A percentile compares a stretch with the other conserved stretches of the same genome.
These are phyloP conservation scores for Lymantria monacha DNA, from an alignment of 2,888 invertebrate genomes.

Conservation along the genomic window DNA sequence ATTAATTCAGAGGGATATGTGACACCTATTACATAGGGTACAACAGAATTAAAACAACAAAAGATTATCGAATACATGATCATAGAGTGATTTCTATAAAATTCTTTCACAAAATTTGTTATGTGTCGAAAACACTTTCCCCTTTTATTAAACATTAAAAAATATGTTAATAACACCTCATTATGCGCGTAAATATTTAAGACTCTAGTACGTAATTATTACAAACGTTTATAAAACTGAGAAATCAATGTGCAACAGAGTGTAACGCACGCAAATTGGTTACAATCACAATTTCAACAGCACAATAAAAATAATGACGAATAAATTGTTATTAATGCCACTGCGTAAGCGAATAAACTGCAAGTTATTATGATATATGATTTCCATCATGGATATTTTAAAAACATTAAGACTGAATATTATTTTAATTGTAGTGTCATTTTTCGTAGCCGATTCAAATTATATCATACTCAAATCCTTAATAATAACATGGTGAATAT, in stretches of 20 bases:
- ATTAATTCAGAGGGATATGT: no score
- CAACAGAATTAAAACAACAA: background rate
- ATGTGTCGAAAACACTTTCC: conserved; percentile 3
- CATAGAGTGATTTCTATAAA: background rate
- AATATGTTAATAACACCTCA: conserved; percentile 7
- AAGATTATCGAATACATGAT: background rate
- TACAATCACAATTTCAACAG: conserved; percentile 30
- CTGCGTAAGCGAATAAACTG: conserved; percentile 64
- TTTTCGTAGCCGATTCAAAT: no score
- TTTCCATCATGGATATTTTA: conserved; percentile 56
- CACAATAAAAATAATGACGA: conserved; percentile 36
- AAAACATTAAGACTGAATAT: conserved; percentile 19
- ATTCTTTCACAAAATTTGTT: background rate
- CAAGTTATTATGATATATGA: conserved; percentile 68
- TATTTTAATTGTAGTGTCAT: no score
- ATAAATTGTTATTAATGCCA: conserved; percentile 73
- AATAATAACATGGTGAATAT: no score
- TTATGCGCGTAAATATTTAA: conserved; percentile 4
- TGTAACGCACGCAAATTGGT: conserved; percentile 51
- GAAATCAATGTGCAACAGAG: conserved; percentile 45
- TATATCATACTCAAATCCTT: no score
- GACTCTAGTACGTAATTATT: conserved; percentile 18
- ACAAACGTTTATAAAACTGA: conserved; percentile 26
- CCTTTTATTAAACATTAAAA: conserved; percentile 3
- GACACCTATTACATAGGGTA: background rate